These are phyloP conservation scores for Eclectus roratus DNA, from an alignment of 2,113 vertebrate species.

Conservation along the genomic window DNA sequence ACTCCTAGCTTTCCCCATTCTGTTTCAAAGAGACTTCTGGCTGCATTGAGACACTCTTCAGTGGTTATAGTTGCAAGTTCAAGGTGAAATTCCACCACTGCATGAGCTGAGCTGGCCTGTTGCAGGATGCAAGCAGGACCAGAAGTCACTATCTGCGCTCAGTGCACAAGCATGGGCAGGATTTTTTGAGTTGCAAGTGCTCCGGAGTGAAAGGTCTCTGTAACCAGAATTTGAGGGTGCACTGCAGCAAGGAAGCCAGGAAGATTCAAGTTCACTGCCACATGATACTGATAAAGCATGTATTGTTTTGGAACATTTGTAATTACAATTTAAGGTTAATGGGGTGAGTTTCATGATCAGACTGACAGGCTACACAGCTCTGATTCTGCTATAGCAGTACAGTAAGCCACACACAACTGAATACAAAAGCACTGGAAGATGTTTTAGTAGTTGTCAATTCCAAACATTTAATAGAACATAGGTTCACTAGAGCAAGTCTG, in stretches of 20 bases:
- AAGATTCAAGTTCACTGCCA: not conserved
- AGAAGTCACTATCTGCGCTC: not conserved
- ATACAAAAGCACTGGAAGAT: conserved; percentile 51
- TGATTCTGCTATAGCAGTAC: not conserved
- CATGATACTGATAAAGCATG: not conserved
- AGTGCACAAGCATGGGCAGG: not conserved
- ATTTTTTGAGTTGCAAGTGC: not conserved
- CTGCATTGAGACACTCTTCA: not conserved
- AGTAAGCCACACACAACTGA: not conserved
- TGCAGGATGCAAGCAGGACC: not conserved
- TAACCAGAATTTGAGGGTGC: not conserved
- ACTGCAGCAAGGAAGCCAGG: not conserved
- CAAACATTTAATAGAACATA: conserved; percentile 69
- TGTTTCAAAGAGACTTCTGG: not conserved
- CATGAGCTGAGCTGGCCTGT: not conserved
- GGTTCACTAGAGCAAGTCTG: conserved; percentile 32
- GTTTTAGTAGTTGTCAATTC: conserved; percentile 63
- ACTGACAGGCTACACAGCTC: not conserved
- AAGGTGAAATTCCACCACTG: not conserved
- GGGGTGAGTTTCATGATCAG: not conserved
- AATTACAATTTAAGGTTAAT: not conserved
- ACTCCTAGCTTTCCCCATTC: not conserved
- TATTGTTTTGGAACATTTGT: too few species aligned
- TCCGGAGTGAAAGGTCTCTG: not conserved
- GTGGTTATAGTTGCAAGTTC: not conserved